Evolutionary conservation across 1,140 invertebrate species (phyloP).

Genomic region (Diachasmimorpha longicaudata): DNA sequence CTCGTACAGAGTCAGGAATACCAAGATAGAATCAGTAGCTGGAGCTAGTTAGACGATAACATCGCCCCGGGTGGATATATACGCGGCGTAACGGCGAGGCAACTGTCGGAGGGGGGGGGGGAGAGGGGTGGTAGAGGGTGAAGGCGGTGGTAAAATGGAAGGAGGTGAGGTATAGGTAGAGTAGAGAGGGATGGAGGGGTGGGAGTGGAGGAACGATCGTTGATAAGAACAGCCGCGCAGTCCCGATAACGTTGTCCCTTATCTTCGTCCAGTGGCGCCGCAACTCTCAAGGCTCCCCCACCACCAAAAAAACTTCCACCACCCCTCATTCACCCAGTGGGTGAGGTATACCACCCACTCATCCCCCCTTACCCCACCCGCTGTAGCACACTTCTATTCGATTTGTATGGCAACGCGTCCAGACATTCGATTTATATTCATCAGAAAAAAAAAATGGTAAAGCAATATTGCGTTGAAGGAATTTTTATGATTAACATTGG

Average conservation of each 20-base stretch:
- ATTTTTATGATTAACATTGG: neutral
- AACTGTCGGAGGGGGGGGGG: neutral
- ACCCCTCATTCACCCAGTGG: neutral
- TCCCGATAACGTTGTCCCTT: constrained; percentile 58
- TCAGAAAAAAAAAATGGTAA: constrained; percentile 9
- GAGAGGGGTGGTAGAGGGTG: constrained; percentile 33
- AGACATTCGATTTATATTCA: constrained; percentile 37
- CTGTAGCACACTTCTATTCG: constrained; percentile 31
- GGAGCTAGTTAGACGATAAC: constrained; percentile 64
- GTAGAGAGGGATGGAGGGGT: constrained; percentile 18
- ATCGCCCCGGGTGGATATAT: constrained; percentile 57
- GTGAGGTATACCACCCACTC: neutral
- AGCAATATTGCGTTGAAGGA: neutral
- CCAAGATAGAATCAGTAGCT: constrained; percentile 62
- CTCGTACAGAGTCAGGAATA: constrained; percentile 11
- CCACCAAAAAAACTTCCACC: constrained; percentile 34
- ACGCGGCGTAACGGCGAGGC: constrained; percentile 6
- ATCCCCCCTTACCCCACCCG: constrained; percentile 33
- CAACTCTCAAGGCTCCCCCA: constrained; percentile 59
- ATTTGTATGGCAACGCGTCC: constrained; percentile 24
- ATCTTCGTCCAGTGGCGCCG: constrained; percentile 63
- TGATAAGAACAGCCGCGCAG: constrained; percentile 58
- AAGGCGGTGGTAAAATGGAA: too few relatives aligned
- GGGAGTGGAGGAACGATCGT: constrained; percentile 51
- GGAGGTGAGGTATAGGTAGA: constrained; percentile 4